Conservation (phyloP, 2,797 vertebrate species). For the Catostomus latipinnis region DNA sequence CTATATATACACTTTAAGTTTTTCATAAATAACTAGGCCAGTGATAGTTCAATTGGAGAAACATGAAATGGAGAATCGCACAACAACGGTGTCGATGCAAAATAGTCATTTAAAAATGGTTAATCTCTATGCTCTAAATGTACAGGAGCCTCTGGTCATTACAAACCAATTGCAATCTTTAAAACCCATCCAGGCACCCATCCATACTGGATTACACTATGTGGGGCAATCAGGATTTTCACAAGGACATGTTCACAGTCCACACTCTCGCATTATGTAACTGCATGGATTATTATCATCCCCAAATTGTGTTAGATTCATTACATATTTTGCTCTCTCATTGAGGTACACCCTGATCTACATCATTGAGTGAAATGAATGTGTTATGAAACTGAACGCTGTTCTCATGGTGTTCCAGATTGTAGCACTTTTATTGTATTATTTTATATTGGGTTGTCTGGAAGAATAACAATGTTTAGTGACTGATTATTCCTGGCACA, state of each 20-base stretch:
- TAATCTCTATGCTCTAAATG: constrained; percentile 23
- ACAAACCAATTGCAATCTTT: constrained; percentile 12
- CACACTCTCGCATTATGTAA: constrained; percentile 52
- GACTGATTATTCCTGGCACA: too few relatives aligned
- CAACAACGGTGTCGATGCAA: background rate
- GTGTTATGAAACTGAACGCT: background rate
- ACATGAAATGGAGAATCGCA: background rate
- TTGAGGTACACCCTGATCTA: constrained; percentile 10
- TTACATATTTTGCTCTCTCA: constrained; percentile 4
- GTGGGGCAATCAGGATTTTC: constrained; percentile 56
- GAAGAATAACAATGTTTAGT: too few relatives aligned
- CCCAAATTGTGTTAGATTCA: constrained; percentile 1
- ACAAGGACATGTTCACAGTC: constrained; percentile 47
- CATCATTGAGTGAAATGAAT: constrained; percentile 6
- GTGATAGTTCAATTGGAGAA: background rate
- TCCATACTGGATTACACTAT: constrained; percentile 52
- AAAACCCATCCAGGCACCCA: constrained; percentile 13
- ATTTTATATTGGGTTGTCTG: too few relatives aligned
- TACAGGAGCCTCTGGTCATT: constrained; percentile 12
- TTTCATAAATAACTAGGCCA: background rate
- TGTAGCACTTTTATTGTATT: too few relatives aligned
- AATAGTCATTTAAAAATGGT: background rate
- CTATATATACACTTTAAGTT: background rate
- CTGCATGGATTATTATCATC: constrained; percentile 50
- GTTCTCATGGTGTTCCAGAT: too few relatives aligned